Conservation (phyloP, 2,888 invertebrate genomes). For the Drosophila parthenogenetica region DNA sequence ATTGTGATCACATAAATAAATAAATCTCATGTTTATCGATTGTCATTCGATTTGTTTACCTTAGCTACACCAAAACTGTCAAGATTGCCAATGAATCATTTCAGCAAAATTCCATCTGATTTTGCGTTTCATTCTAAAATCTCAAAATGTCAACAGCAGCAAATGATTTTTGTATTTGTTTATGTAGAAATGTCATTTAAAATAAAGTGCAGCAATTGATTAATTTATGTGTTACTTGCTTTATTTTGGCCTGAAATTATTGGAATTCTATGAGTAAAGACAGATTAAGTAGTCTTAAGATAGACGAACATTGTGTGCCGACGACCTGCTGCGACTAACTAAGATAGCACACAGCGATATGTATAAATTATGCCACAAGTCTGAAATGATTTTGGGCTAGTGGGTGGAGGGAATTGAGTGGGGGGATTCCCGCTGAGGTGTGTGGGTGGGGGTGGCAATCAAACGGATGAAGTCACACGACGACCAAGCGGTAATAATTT, state of each 20-base stretch:
- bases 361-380: constrained; percentile 65
- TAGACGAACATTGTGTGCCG: constrained; percentile 35
- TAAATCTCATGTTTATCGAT: constrained; percentile 19
- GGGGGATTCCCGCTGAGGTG: constrained; percentile 2
- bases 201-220: constrained; percentile 9
- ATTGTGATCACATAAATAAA: constrained; percentile 29
- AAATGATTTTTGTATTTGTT: background rate
- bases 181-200: background rate
- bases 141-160: background rate
- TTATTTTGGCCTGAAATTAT: background rate
- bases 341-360: constrained; percentile 45
- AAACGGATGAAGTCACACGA: constrained; percentile 71
- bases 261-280: constrained; percentile 3
- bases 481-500: constrained; percentile 68
- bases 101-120: background rate
- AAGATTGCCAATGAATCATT: constrained; percentile 28
- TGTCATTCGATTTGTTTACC: constrained; percentile 8
- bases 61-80: background rate
- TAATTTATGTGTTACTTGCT: constrained; percentile 24
- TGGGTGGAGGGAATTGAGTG: background rate
- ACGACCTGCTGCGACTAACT: constrained; percentile 52
- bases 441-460: constrained; percentile 42
- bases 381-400: constrained; percentile 43
- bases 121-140: background rate
- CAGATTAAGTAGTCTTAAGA: constrained; percentile 51